Percentiles rank a stretch among this genome's conserved stretches.
Evolutionary conservation across 2,113 vertebrate genomes (phyloP).

Genomic region (Circaetus gallicus): DNA sequence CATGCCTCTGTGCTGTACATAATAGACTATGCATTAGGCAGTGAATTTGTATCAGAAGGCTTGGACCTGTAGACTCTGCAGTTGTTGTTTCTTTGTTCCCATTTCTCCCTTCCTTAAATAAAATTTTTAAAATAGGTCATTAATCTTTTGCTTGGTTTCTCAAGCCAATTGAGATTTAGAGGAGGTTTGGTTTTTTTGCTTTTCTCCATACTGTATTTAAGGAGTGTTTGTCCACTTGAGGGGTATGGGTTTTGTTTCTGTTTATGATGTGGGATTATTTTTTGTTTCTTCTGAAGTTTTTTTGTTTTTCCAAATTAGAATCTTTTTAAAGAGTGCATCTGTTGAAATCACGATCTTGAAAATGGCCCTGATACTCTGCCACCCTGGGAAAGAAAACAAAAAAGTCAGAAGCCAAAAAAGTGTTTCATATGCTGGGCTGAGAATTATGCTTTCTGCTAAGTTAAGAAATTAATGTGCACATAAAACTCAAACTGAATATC

Average conservation of each 20-base stretch:
- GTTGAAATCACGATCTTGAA: neutral
- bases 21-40: neutral
- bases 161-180: neutral
- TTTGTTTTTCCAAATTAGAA: neutral
- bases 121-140: neutral
- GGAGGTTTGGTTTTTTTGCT: neutral
- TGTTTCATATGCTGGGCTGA: neutral
- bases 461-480: neutral
- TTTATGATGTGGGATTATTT: neutral
- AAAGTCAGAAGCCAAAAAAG: neutral
- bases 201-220: neutral
- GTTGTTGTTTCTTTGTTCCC: neutral
- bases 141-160: neutral
- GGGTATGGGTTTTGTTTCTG: neutral
- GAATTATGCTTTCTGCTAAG: neutral
- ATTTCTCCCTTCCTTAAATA: slow-evolving; percentile 2
- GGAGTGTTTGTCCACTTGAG: neutral
- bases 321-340: neutral
- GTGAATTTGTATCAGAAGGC: neutral
- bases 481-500: neutral
- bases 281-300: neutral
- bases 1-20: neutral
- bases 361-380: neutral
- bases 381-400: neutral
- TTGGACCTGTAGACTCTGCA: neutral